Base-by-base conservation (phyloP, 2,797 vertebrate species). In the Scolopax rusticola region DNA sequence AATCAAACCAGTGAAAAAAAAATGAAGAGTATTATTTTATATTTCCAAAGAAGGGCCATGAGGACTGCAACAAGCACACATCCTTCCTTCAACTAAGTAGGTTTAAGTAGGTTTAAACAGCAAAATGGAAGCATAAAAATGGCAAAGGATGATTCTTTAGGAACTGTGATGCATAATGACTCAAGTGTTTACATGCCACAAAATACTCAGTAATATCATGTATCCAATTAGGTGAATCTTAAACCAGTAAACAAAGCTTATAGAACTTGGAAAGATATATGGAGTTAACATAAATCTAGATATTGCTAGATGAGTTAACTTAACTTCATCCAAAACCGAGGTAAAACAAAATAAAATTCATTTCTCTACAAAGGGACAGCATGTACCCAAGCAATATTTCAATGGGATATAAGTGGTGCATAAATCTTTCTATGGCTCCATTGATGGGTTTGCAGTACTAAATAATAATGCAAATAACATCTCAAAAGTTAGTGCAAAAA, bases 161-260 rank as follows among this genome's bases (percentile, higher is more conserved):
- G 63, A 91, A 40, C 9, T 15, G 63, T 38, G 40, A 73, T 74
- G 36, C 25, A 17, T 89, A 70, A 70, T 86, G 86, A 90, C 74
- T 90, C 41, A 88, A 70, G 56, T 60, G 70, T 90, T 92, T 94
- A 88, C 51, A 50, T 74, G 59, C 43, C 70, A 77, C 80, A 95
- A 86, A 88, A 90, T 77, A 76, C 48, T 53, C 65, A 59, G 75
- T 74, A 94, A 95, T 95, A 86, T 67, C 21, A 36, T 64, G 70
- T 87, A 94, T 53, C 36, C 60, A 90, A 63, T 82, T 89, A 87
- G 87, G 40, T 94, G 95, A 89, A 91, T 76, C 79, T 88, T 91
- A 85, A 50, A 53, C 71, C 48, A 90, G 53, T 65, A 88, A 95
- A 90, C 59, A 86, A 95, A 93, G 38, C 41, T 89, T 75, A 71